A percentile compares a stretch with the other conserved stretches of the same genome.
phyloP scores from a whole-genome alignment of 2,113 vertebrate genomes.

The Piprites chloris region DNA sequence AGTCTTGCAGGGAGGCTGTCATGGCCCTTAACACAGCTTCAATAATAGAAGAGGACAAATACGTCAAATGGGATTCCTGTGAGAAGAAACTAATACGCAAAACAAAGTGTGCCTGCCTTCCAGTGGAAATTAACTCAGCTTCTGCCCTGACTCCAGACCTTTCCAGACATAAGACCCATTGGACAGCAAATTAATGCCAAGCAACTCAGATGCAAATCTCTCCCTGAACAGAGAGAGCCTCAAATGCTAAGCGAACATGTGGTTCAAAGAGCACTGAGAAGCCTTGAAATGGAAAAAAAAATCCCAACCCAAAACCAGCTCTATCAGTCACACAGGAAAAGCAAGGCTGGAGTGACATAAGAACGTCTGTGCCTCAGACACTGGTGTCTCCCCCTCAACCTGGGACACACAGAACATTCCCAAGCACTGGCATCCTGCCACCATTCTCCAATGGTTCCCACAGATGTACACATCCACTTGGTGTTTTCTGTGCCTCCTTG shows the following conservation, averaged over 20 bases:
- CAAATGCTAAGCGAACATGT: not conserved
- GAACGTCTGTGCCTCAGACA: not conserved
- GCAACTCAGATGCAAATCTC: slow-evolving; percentile 1
- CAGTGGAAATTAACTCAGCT: slow-evolving; percentile 44
- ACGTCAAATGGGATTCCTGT: not conserved
- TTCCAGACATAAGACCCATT: not conserved
- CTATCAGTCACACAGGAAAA: not conserved
- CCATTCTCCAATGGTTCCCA: rapidly evolving
- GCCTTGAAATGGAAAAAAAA: not conserved
- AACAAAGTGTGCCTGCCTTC: not conserved
- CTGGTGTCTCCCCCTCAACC: not conserved
- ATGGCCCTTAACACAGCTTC: not conserved
- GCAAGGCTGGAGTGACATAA: not conserved
- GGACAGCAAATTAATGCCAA: not conserved
- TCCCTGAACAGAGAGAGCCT: not conserved
- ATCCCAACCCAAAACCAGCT: not conserved
- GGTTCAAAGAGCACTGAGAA: not conserved
- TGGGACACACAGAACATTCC: not conserved
- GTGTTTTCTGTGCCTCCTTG: not conserved
- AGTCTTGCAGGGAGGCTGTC: not conserved
- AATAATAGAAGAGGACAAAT: slow-evolving; percentile 4
- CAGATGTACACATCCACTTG: not conserved
- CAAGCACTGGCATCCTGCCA: not conserved
- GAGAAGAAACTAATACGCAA: not conserved
- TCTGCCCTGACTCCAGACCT: not conserved